Evolutionary conservation across 2,797 vertebrate genomes (phyloP), one percentile per base, ranked within the genome.

Genomic region (Pristis pectinata): DNA sequence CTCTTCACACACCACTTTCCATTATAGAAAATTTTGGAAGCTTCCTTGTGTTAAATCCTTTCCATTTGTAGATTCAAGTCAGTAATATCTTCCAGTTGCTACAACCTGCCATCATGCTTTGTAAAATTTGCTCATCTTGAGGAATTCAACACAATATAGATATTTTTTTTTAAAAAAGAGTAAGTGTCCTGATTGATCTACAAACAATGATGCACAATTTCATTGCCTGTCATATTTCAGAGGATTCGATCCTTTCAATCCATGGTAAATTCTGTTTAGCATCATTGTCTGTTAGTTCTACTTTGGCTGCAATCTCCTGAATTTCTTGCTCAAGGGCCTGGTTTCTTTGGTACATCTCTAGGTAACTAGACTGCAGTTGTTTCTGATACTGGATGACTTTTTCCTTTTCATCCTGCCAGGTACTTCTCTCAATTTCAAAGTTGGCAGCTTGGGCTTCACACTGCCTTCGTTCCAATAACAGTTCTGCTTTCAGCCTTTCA

Each of bases 351-450:
- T 98, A 98, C 98, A 99, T 99, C 95, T 99, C 98, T 96, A 99
- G 96, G 96, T 99, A 99, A 97, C 98, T 98, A 95, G 98, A 98
- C 97, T 99, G 99, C 96, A 99, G 98, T 97, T 99, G 98, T 95
- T 98, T 98, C 98, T 99, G 99, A 97, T 99, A 99, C 95, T 98
- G 98, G 96, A 99, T 97, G 96, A 99, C 99, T 96, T 99, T 99
- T 95, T 99, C 98, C 97, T 99, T 99, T 96, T 99, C 99, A 24
- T 97, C 97, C 97, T 99, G 98, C 99, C 99, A 99, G 3, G 98
- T 99, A 96, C 97, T 97, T 95, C 98, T 97, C 97, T 99, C 99
- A 76, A 97, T 97, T 97, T 99, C 98, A 92, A 99, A 99, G 96
- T 97, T 97, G 95, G 97, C 96, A 11, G 97, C 98, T 97, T 98